These are phyloP conservation scores for Zygaena filipendulae DNA, from an alignment of 2,888 invertebrate genomes.

Conservation along the genomic window DNA sequence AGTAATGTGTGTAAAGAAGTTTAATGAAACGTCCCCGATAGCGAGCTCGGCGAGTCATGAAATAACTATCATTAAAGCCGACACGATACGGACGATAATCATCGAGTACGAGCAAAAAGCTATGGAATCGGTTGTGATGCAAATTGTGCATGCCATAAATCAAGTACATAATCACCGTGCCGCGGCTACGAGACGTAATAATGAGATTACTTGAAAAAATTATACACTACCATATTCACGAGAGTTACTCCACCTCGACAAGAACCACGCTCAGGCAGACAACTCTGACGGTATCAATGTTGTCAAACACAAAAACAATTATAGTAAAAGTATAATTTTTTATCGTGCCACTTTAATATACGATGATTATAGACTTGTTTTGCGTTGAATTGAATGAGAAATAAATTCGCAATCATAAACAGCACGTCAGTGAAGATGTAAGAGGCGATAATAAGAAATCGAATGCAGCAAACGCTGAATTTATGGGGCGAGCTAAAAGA, in stretches of 20 bases:
- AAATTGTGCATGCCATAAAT: constrained; percentile 66
- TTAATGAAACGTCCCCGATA: constrained; percentile 61
- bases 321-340: constrained; percentile 4
- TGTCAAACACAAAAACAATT: constrained; percentile 22
- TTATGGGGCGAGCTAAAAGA: constrained; percentile 46
- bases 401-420: constrained; percentile 26
- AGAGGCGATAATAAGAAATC: constrained; percentile 53
- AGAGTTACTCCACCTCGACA: constrained; percentile 23
- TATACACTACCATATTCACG: constrained; percentile 33
- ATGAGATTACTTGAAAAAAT: constrained; percentile 63
- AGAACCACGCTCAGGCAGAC: no score
- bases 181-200: constrained; percentile 44
- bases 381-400: background rate
- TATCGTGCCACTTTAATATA: no score
- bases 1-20: constrained; percentile 61
- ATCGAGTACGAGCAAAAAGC: constrained; percentile 59
- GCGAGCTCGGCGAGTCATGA: constrained; percentile 58
- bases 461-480: constrained; percentile 38
- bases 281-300: constrained; percentile 28
- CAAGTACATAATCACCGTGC: constrained; percentile 62
- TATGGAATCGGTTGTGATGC: constrained; percentile 56
- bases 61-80: constrained; percentile 65
- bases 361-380: no score
- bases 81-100: constrained; percentile 67
- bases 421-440: constrained; percentile 37